These are phyloP conservation scores for Nyctibius bracteatus DNA, from an alignment of 2,113 vertebrate species.

Conservation along the genomic window DNA sequence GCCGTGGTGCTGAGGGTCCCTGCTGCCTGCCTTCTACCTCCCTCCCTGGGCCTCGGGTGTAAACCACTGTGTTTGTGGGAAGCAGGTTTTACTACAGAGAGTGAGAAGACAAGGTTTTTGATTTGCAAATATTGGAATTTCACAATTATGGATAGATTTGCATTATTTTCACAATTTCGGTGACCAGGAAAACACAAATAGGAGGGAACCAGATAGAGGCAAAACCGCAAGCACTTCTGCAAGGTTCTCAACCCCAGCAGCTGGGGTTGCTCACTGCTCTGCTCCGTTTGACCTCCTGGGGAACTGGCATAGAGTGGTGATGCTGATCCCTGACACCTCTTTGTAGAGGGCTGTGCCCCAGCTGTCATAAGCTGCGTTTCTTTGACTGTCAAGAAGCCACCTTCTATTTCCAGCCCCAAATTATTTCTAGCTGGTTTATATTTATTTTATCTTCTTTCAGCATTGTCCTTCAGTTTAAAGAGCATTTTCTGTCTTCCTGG, in stretches of 20 bases:
- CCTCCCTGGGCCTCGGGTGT: neutral
- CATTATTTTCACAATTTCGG: neutral
- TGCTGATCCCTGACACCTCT: neutral
- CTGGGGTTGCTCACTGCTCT: neutral
- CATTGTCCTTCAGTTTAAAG: neutral
- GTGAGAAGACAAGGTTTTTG: neutral
- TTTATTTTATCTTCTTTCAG: neutral
- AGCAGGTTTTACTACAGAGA: neutral
- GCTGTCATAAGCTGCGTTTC: neutral
- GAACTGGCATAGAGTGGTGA: accelerated
- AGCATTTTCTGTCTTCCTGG: neutral
- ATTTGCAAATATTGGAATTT: neutral
- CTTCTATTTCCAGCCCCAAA: neutral
- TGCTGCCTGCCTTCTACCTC: neutral
- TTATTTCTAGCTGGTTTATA: neutral
- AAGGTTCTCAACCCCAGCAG: neutral
- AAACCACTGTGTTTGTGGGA: neutral
- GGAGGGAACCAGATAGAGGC: neutral
- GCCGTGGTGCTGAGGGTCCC: neutral
- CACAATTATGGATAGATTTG: neutral
- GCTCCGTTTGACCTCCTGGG: accelerated
- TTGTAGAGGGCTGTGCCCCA: neutral
- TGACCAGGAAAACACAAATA: neutral
- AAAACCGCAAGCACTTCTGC: neutral
- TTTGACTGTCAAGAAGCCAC: neutral